Percentiles rank a stretch among this genome's conserved stretches.
Conservation (phyloP, 2,113 vertebrate genomes). For the Triplophysa rosa region DNA sequence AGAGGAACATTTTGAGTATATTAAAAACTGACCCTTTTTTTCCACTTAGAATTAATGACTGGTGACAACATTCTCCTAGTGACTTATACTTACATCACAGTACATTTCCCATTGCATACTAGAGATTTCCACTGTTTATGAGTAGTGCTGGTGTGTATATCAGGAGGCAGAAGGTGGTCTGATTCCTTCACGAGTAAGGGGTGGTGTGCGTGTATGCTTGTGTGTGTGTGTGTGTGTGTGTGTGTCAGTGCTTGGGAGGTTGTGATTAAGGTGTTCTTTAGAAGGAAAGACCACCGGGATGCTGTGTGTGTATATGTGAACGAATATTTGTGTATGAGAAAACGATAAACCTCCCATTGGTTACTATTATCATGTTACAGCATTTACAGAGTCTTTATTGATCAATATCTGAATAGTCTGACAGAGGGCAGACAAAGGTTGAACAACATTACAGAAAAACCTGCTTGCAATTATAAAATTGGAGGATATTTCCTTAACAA, state of each 20-base stretch:
- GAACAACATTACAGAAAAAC: background rate
- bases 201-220: constrained; percentile 31
- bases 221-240: too few relatives aligned
- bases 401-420: background rate
- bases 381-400: background rate
- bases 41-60: constrained; percentile 45
- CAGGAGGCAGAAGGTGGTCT: constrained; percentile 55
- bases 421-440: background rate
- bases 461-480: background rate
- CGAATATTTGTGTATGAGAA: background rate
- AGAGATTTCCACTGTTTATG: constrained; percentile 55
- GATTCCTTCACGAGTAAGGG: constrained; percentile 41
- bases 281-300: constrained; percentile 46
- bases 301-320: constrained; percentile 11
- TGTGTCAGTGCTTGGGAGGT: constrained; percentile 29
- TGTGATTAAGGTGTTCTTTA: constrained; percentile 38
- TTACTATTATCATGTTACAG: background rate
- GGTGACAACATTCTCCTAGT: constrained; percentile 42
- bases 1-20: background rate
- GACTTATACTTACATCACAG: constrained; percentile 24
- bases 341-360: background rate
- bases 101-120: constrained; percentile 20
- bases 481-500: background rate
- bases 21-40: constrained; percentile 28
- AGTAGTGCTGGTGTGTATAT: constrained; percentile 45